Percentiles rank a stretch among this genome's conserved stretches.
phyloP scores from a whole-genome alignment of 1,140 invertebrate genomes.

The Thaumetopoea pityocampa region DNA sequence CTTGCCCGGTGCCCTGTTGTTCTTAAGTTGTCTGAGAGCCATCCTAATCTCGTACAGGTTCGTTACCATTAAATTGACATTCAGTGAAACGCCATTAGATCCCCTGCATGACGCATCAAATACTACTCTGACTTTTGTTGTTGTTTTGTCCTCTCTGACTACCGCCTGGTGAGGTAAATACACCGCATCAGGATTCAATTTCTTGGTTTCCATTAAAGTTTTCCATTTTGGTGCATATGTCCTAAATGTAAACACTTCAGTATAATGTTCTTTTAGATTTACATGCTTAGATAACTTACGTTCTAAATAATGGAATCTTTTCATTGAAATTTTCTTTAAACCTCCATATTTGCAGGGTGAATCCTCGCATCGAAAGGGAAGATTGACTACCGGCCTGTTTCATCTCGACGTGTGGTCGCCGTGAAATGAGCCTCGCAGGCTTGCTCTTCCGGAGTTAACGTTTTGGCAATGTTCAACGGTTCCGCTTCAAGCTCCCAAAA shows the following conservation, averaged over 20 bases:
- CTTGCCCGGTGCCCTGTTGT: too few relatives aligned
- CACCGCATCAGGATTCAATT: slow-evolving; percentile 1
- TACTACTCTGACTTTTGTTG: slow-evolving; percentile 8
- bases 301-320: slow-evolving; percentile 21
- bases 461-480: neutral
- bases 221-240: slow-evolving; percentile 22
- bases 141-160: neutral
- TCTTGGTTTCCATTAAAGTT: slow-evolving; percentile 6
- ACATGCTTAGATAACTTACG: slow-evolving; percentile 16
- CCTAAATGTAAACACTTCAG: slow-evolving; percentile 18
- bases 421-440: slow-evolving; percentile 11
- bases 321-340: slow-evolving; percentile 14
- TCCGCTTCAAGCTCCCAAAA: slow-evolving; percentile 22
- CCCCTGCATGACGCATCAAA: slow-evolving; percentile 21
- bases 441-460: slow-evolving; percentile 11
- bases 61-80: slow-evolving; percentile 44
- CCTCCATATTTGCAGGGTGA: slow-evolving; percentile 9
- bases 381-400: slow-evolving; percentile 12
- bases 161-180: slow-evolving; percentile 12
- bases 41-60: too few relatives aligned
- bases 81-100: slow-evolving; percentile 33
- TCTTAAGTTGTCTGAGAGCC: too few relatives aligned
- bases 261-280: slow-evolving; percentile 19
- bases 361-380: slow-evolving; percentile 19
- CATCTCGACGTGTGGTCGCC: slow-evolving; percentile 13